Evolutionary conservation across 2,888 invertebrate species (phyloP).

Genomic region (Leucophenga montana): DNA sequence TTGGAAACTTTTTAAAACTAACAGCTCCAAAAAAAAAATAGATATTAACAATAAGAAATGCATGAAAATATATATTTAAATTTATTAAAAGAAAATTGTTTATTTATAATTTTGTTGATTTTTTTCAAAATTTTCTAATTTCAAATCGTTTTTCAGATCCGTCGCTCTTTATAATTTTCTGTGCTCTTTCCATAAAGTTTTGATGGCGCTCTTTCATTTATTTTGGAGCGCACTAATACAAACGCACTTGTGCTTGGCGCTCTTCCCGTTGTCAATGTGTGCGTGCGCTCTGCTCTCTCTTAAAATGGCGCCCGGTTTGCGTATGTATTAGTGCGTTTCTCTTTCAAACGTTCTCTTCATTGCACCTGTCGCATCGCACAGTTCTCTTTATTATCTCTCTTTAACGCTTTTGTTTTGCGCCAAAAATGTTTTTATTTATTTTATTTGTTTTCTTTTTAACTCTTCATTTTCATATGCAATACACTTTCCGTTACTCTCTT

Average conservation of each 20-base stretch:
- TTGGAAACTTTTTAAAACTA: too few species aligned
- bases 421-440: background rate
- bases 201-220: background rate
- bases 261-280: constrained; percentile 48
- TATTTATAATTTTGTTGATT: too few species aligned
- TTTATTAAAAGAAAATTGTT: too few species aligned
- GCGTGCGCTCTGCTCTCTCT: constrained; percentile 47
- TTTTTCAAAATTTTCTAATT: background rate
- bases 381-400: constrained; percentile 8
- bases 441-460: background rate
- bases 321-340: constrained; percentile 34
- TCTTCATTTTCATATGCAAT: constrained; percentile 28
- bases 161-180: too few species aligned
- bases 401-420: background rate
- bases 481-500: constrained; percentile 32
- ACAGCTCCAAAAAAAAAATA: too few species aligned
- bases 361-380: too few species aligned
- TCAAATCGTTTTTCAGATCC: background rate
- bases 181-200: too few species aligned
- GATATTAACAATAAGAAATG: background rate
- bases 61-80: background rate
- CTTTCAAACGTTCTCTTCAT: background rate
- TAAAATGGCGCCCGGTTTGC: constrained; percentile 18
- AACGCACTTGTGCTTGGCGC: constrained; percentile 41
- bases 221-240: constrained; percentile 49